phyloP scores from a whole-genome alignment of 2,888 invertebrate genomes.

The Idaea aversata region DNA sequence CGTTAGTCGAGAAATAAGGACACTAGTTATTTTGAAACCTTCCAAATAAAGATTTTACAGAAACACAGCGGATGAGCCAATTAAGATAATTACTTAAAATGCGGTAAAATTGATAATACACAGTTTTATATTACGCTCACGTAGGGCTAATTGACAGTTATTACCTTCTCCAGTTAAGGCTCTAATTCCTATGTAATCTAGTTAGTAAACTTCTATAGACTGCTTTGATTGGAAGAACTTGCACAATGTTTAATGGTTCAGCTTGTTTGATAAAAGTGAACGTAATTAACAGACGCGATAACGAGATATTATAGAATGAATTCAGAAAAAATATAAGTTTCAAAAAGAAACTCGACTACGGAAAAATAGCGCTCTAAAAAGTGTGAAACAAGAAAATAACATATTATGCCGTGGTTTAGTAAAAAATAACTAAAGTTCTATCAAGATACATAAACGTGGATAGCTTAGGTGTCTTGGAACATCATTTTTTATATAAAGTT shows the following conservation, averaged over 20 bases:
- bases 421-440: slow-evolving; percentile 13
- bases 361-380: no score
- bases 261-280: slow-evolving; percentile 2
- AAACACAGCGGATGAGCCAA: background rate
- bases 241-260: slow-evolving; percentile 6
- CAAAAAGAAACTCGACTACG: no score
- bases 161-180: background rate
- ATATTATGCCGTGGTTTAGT: background rate
- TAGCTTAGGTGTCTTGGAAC: background rate
- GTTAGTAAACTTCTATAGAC: slow-evolving; percentile 10
- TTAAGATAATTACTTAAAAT: background rate
- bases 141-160: background rate
- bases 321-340: no score
- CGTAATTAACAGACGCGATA: background rate
- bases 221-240: slow-evolving; percentile 12
- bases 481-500: slow-evolving; percentile 2
- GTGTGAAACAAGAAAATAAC: no score
- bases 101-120: background rate
- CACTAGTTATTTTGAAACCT: background rate
- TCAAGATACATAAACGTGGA: background rate
- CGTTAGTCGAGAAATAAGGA: background rate
- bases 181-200: slow-evolving; percentile 7
- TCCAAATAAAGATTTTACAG: background rate
- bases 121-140: background rate
- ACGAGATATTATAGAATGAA: no score